Evolutionary conservation across 2,888 invertebrate species (phyloP).

Genomic region (Melanostoma scalare): DNA sequence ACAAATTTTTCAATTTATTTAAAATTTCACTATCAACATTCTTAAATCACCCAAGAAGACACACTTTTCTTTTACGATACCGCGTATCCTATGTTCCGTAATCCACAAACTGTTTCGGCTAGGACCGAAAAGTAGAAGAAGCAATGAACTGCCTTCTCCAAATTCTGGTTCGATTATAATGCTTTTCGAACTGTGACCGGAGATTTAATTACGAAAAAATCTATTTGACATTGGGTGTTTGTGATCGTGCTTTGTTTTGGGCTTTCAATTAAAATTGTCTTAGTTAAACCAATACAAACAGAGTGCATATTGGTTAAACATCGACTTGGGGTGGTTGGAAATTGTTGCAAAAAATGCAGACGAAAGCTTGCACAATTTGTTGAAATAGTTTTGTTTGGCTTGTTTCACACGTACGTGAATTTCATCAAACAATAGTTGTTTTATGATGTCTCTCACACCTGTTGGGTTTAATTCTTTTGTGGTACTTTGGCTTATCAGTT

Average conservation of each 20-base stretch:
- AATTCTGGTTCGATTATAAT: conserved; percentile 65
- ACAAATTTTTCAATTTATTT: background rate
- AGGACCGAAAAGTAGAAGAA: conserved; percentile 45
- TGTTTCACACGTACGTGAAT: conserved; percentile 22
- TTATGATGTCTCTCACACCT: conserved; percentile 32
- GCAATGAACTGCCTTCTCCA: conserved; percentile 59
- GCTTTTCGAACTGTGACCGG: conserved; percentile 57
- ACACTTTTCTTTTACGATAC: conserved; percentile 6
- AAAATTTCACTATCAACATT: conserved; percentile 58
- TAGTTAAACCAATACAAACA: conserved; percentile 20
- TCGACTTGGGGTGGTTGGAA: background rate
- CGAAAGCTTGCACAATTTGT: conserved; percentile 27
- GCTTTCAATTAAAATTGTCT: conserved; percentile 5
- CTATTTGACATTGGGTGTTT: conserved; percentile 60
- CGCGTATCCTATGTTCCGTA: conserved; percentile 6
- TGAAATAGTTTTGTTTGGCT: conserved; percentile 15
- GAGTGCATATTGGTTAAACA: conserved; percentile 19
- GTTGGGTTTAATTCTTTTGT: conserved; percentile 22
- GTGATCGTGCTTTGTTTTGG: conserved; percentile 62
- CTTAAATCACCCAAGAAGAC: conserved; percentile 20
- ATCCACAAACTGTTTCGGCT: conserved; percentile 12
- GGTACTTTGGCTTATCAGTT: conserved; percentile 10
- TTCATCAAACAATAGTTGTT: conserved; percentile 23
- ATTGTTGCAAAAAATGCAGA: conserved; percentile 9
- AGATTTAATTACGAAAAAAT: conserved; percentile 67